These are phyloP conservation scores for Serilophus lunatus DNA, from an alignment of 2,113 vertebrate genomes.

Conservation along the genomic window DNA sequence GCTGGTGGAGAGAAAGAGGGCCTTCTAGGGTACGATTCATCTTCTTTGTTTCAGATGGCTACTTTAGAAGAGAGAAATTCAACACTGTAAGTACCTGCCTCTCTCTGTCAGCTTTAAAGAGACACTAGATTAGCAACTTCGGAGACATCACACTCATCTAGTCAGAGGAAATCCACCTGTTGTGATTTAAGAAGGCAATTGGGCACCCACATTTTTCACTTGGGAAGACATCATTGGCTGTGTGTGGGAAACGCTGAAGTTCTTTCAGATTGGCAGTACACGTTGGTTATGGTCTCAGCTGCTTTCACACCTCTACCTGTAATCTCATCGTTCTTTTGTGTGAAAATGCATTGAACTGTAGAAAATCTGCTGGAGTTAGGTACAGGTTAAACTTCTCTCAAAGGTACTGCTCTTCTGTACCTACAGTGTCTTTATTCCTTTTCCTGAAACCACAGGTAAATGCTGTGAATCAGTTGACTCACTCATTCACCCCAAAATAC, in stretches of 20 bases:
- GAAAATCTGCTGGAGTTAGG: neutral
- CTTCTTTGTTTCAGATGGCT: neutral
- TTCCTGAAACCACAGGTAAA: neutral
- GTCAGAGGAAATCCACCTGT: neutral
- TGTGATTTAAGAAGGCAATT: neutral
- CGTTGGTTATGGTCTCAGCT: neutral
- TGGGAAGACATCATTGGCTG: neutral
- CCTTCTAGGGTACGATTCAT: neutral
- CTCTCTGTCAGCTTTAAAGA: neutral
- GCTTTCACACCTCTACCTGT: neutral
- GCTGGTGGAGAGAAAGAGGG: neutral
- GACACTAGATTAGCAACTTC: neutral
- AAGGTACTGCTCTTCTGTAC: neutral
- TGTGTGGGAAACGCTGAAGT: neutral
- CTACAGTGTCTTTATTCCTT: neutral
- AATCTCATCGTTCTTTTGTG: neutral
- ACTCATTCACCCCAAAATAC: neutral
- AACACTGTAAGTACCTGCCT: neutral
- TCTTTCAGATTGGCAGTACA: neutral
- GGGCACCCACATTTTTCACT: neutral
- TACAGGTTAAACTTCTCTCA: neutral
- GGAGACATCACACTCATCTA: neutral
- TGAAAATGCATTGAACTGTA: neutral
- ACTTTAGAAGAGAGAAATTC: constrained; percentile 1
- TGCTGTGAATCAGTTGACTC: neutral